phyloP scores from a whole-genome alignment of 1,140 invertebrate genomes.

The Drosophila biarmipes region DNA sequence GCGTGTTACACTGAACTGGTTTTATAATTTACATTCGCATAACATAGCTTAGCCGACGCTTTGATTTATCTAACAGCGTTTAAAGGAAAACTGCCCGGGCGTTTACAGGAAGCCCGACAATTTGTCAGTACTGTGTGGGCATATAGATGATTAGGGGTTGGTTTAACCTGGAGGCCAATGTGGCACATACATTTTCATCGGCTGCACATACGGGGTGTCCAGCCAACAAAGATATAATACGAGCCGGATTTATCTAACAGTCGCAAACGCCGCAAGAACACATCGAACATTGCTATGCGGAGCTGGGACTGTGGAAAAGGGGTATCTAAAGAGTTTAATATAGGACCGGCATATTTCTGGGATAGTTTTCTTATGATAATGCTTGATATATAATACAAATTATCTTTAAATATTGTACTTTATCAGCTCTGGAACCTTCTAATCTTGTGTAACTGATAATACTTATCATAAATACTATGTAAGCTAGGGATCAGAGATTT shows the following conservation, averaged over 20 bases:
- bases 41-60: conserved; percentile 82
- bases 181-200: conserved; percentile 78
- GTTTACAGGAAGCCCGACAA: conserved; percentile 25
- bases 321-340: not conserved
- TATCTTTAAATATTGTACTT: too few species aligned
- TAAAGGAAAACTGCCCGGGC: conserved; percentile 28
- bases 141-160: not conserved
- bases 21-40: conserved; percentile 66
- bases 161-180: conserved; percentile 18
- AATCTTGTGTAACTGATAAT: too few species aligned
- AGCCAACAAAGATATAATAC: conserved; percentile 78
- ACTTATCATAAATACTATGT: not conserved
- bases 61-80: conserved; percentile 87
- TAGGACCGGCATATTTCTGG: not conserved
- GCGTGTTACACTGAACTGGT: conserved; percentile 73
- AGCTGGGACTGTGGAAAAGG: conserved; percentile 72
- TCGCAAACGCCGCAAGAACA: conserved; percentile 78
- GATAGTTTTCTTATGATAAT: too few species aligned
- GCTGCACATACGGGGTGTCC: conserved; percentile 21
- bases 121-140: conserved; percentile 65
- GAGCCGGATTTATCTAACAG: conserved; percentile 68
- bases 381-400: too few species aligned
- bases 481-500: too few species aligned
- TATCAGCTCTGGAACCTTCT: too few species aligned
- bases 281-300: conserved; percentile 73